A percentile compares a stretch with the other conserved stretches of the same genome.
These are phyloP conservation scores for Solenopsis fugax DNA, from an alignment of 1,140 invertebrate species.

Conservation along the genomic window DNA sequence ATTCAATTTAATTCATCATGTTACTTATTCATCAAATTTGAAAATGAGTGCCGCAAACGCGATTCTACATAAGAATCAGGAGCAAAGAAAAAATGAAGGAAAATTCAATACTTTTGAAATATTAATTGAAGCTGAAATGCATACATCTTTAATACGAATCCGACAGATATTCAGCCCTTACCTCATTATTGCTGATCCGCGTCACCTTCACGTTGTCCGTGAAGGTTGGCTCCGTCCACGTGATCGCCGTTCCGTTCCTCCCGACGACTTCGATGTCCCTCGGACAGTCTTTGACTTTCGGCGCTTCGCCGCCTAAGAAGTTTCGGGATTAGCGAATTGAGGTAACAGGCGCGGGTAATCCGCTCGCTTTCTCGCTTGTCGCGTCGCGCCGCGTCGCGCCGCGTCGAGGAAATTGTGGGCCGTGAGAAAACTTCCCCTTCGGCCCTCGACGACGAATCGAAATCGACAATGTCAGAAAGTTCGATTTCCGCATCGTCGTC, in stretches of 20 bases:
- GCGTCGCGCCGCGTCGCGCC: background rate
- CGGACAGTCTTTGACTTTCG: constrained; percentile 85
- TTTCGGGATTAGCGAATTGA: constrained; percentile 39
- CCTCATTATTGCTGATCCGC: constrained; percentile 86
- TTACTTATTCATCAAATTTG: no score
- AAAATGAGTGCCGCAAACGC: no score
- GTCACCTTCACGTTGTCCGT: constrained; percentile 88
- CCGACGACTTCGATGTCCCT: constrained; percentile 82
- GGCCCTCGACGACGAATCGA: constrained; percentile 6
- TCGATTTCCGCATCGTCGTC: constrained; percentile 50
- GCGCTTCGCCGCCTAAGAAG: constrained; percentile 83
- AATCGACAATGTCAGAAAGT: constrained; percentile 38
- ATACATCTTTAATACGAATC: background rate
- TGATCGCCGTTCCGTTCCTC: constrained; percentile 84
- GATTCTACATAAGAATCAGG: no score
- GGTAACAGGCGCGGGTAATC: background rate
- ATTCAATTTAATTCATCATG: no score
- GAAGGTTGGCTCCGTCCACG: constrained; percentile 88
- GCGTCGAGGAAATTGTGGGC: constrained; percentile 38
- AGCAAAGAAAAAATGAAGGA: no score
- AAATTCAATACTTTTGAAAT: no score
- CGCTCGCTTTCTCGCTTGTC: background rate
- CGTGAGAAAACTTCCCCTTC: background rate
- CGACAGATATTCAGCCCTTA: constrained; percentile 70
- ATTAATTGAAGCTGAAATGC: no score